Evolutionary conservation across 2,113 vertebrate genomes (phyloP).

Genomic region (Sprattus sprattus): DNA sequence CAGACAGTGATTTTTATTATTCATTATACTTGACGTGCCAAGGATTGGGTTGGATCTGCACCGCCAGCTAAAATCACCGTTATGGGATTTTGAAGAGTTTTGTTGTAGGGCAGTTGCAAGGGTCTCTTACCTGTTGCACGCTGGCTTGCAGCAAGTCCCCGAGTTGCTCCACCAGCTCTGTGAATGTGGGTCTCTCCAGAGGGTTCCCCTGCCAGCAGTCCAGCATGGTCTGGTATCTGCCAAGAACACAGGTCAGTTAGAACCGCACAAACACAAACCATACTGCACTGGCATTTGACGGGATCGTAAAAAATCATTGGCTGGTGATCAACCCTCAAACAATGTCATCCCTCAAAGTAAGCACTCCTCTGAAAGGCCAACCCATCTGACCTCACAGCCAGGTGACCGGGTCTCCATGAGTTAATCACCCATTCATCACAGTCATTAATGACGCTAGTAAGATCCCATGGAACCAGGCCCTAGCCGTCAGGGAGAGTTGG

Average conservation of each 20-base stretch:
- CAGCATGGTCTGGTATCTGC: conserved; percentile 90
- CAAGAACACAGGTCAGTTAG: conserved; percentile 35
- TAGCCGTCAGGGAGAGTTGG: conserved; percentile 44
- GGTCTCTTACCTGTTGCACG: conserved; percentile 82
- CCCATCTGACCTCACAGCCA: conserved; percentile 30
- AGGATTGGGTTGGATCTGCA: neutral
- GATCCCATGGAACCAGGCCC: conserved; percentile 27
- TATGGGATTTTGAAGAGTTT: neutral
- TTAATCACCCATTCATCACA: conserved; percentile 31
- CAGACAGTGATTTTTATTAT: neutral
- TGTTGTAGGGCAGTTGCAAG: neutral
- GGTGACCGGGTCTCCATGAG: conserved; percentile 30
- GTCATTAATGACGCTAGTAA: conserved; percentile 35
- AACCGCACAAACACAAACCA: neutral
- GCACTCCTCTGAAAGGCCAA: conserved; percentile 13
- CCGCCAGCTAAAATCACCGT: neutral
- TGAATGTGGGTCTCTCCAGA: conserved; percentile 82
- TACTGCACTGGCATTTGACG: conserved; percentile 8
- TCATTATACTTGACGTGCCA: neutral
- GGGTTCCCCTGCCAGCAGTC: conserved; percentile 87
- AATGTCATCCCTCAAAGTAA: conserved; percentile 11
- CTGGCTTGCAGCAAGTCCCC: conserved; percentile 93
- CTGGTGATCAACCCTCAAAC: neutral
- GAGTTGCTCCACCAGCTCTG: conserved; percentile 82
- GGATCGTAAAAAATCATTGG: neutral